These are phyloP conservation scores for Naja naja DNA, from an alignment of 2,113 vertebrate species.

Conservation along the genomic window DNA sequence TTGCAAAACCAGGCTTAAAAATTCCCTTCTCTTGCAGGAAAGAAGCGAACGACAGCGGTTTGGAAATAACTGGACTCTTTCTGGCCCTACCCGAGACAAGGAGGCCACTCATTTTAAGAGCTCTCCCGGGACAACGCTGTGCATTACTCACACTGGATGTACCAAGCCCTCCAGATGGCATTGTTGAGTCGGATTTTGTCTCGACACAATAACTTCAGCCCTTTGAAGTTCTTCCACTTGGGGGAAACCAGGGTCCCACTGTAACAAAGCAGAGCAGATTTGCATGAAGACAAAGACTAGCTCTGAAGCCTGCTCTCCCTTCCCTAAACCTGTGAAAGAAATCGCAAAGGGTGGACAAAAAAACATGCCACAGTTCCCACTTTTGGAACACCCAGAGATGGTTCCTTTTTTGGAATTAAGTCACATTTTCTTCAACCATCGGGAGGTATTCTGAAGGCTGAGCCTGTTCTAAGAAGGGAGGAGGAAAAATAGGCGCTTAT, in stretches of 20 bases:
- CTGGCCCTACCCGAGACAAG: rapidly evolving
- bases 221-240: conserved; percentile 99
- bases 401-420: no score
- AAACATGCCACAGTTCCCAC: neutral
- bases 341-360: rapidly evolving
- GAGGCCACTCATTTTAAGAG: neutral
- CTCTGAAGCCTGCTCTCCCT: neutral
- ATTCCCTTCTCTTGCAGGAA: neutral
- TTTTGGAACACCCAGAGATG: neutral
- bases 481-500: no score
- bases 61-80: neutral
- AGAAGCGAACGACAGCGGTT: no score
- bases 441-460: neutral
- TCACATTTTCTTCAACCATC: neutral
- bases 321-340: rapidly evolving
- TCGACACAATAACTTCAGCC: conserved; percentile 94
- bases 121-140: rapidly evolving
- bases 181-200: conserved; percentile 99
- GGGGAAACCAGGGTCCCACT: conserved; percentile 96
- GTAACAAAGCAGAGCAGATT: conserved; percentile 60
- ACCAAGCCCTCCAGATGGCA: conserved; percentile 99
- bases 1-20: neutral
- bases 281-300: neutral
- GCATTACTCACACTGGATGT: conserved; percentile 91
- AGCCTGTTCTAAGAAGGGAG: neutral